These are phyloP conservation scores for Ifrita kowaldi DNA, from an alignment of 2,113 vertebrate species.

Conservation along the genomic window DNA sequence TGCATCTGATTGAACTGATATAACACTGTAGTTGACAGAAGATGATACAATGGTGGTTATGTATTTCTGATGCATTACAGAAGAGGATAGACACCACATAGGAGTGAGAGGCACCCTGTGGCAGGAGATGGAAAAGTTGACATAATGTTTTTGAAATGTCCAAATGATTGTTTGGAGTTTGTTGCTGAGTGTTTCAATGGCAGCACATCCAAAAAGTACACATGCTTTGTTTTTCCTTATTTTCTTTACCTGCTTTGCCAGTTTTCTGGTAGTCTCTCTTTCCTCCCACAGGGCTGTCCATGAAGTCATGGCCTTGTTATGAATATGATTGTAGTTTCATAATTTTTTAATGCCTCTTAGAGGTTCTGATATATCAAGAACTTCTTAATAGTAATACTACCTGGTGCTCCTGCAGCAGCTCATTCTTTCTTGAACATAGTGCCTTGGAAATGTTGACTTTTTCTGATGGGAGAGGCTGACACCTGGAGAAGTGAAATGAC, in stretches of 20 bases:
- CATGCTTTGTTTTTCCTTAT: not conserved
- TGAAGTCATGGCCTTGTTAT: not conserved
- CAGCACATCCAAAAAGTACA: not conserved
- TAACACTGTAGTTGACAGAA: slow-evolving; percentile 12
- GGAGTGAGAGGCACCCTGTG: accelerated
- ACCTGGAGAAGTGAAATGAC: not conserved
- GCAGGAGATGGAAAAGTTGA: not conserved
- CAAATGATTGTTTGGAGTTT: not conserved
- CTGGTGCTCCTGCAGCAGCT: not conserved
- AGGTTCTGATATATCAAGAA: not conserved
- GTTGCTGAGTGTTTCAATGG: not conserved
- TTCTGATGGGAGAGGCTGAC: not conserved
- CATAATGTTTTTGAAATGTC: not conserved
- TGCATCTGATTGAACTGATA: slow-evolving; percentile 27
- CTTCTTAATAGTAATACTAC: not conserved
- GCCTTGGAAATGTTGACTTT: not conserved
- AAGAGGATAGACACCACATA: not conserved
- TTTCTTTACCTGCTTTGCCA: not conserved
- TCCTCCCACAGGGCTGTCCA: not conserved
- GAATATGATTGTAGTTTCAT: not conserved
- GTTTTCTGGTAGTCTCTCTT: not conserved
- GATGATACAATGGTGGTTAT: not conserved
- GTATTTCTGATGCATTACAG: not conserved
- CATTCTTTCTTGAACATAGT: not conserved
- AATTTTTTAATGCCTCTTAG: not conserved